These are phyloP conservation scores for Horisme vitalbata DNA, from an alignment of 2,888 invertebrate genomes.

Conservation along the genomic window DNA sequence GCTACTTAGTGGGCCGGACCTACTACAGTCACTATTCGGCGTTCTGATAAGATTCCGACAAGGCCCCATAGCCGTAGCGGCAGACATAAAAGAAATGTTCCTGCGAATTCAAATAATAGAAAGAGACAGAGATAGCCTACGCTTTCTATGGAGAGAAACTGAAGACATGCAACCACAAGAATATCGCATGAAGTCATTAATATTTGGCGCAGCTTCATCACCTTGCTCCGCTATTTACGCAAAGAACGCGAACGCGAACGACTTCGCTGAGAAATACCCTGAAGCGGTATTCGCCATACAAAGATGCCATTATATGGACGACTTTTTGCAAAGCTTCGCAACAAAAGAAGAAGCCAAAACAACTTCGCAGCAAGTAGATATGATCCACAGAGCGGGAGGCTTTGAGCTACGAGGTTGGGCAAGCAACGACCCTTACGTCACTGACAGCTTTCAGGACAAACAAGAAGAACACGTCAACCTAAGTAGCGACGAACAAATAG, in stretches of 20 bases:
- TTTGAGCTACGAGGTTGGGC: conserved; percentile 39
- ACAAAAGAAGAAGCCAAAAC: conserved; percentile 1
- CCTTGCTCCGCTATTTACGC: conserved; percentile 21
- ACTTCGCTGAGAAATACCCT: conserved; percentile 9
- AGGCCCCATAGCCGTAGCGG: conserved; percentile 6
- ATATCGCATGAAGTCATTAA: conserved; percentile 25
- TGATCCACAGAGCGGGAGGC: conserved; percentile 16
- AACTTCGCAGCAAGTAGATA: neutral
- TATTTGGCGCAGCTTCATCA: conserved; percentile 28
- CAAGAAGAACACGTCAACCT: neutral
- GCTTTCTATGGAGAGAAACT: conserved; percentile 19
- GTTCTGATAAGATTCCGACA: conserved; percentile 39
- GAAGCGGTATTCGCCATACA: conserved; percentile 8
- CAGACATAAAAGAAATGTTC: conserved; percentile 25
- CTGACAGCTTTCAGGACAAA: neutral
- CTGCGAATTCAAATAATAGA: conserved; percentile 4
- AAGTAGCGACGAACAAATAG: neutral
- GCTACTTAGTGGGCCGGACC: conserved; percentile 34
- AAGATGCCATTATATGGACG: conserved; percentile 17
- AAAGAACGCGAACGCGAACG: conserved; percentile 13
- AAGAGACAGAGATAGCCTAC: conserved; percentile 12
- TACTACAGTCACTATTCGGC: conserved; percentile 35
- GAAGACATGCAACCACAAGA: neutral
- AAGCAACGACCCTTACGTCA: neutral
- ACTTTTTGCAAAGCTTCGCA: conserved; percentile 9